Evolutionary conservation across 1,140 invertebrate genomes (phyloP).

Genomic region (Scaptomyza pallida): DNA sequence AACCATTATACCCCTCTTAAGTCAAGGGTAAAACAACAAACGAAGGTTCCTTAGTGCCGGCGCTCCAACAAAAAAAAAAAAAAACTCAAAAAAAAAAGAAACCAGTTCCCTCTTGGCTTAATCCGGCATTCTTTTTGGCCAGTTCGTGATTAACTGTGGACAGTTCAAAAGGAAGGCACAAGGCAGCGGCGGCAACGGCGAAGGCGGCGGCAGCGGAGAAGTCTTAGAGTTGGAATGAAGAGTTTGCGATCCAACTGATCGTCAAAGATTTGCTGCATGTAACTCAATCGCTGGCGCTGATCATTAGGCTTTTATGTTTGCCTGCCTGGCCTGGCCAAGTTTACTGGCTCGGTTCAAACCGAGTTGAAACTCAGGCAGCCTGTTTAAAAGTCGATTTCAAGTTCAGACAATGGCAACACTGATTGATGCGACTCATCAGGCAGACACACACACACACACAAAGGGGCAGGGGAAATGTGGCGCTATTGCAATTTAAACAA

Average conservation of each 20-base stretch:
- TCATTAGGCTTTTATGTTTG: slow-evolving; percentile 80
- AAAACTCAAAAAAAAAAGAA: slow-evolving; percentile 17
- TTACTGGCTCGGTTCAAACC: slow-evolving; percentile 5
- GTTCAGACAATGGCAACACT: slow-evolving; percentile 73
- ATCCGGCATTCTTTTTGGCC: slow-evolving; percentile 70
- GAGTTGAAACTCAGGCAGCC: slow-evolving; percentile 34
- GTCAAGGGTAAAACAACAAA: slow-evolving; percentile 2
- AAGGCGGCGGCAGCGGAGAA: too few relatives aligned
- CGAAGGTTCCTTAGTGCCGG: slow-evolving; percentile 36
- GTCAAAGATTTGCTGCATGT: slow-evolving; percentile 72
- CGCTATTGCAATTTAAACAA: slow-evolving; percentile 62
- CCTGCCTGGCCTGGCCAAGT: neutral
- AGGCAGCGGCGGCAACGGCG: neutral
- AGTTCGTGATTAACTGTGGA: slow-evolving; percentile 79
- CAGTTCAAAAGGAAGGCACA: slow-evolving; percentile 52
- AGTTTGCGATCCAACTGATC: slow-evolving; percentile 42
- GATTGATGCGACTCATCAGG: slow-evolving; percentile 75
- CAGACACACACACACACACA: slow-evolving; percentile 7
- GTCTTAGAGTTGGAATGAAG: neutral
- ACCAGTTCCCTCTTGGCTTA: slow-evolving; percentile 66
- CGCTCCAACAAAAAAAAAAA: slow-evolving; percentile 41
- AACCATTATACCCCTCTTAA: neutral
- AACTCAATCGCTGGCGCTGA: slow-evolving; percentile 78
- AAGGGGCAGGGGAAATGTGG: slow-evolving; percentile 37
- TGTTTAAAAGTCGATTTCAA: slow-evolving; percentile 77